These are phyloP conservation scores for Sylvilagus floridanus DNA, from an alignment of 2,797 vertebrate genomes.

Conservation along the genomic window DNA sequence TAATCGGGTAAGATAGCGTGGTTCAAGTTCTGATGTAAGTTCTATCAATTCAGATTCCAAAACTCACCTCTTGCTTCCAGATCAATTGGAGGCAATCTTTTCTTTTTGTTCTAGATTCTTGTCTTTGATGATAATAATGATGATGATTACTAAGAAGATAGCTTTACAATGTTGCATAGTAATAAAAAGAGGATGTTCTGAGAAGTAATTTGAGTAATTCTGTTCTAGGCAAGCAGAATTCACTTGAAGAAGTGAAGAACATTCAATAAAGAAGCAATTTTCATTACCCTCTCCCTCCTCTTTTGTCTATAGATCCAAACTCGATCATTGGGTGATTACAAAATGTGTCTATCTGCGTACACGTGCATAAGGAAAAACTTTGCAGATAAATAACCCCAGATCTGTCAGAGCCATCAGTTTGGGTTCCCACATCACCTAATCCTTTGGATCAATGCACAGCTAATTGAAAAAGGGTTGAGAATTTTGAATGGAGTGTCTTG, in stretches of 20 bases:
- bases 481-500: background rate
- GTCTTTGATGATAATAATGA: background rate
- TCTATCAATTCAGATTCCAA: conserved; percentile 45
- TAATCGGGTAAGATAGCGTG: background rate
- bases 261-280: conserved; percentile 23
- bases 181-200: background rate
- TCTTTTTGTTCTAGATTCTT: conserved; percentile 28
- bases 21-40: conserved; percentile 4
- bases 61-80: conserved; percentile 19
- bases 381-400: conserved; percentile 20
- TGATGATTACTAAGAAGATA: background rate
- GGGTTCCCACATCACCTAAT: background rate
- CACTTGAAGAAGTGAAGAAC: background rate
- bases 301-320: background rate
- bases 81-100: conserved; percentile 1
- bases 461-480: conserved; percentile 5
- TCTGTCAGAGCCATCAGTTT: conserved; percentile 1
- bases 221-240: background rate
- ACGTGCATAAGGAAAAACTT: background rate
- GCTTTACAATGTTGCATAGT: background rate
- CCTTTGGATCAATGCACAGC: conserved; percentile 13
- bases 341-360: background rate
- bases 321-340: background rate
- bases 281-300: background rate
- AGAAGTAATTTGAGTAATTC: conserved; percentile 18